Base-by-base conservation (phyloP, 2,888 invertebrate genomes). In the Colletes collaris region DNA sequence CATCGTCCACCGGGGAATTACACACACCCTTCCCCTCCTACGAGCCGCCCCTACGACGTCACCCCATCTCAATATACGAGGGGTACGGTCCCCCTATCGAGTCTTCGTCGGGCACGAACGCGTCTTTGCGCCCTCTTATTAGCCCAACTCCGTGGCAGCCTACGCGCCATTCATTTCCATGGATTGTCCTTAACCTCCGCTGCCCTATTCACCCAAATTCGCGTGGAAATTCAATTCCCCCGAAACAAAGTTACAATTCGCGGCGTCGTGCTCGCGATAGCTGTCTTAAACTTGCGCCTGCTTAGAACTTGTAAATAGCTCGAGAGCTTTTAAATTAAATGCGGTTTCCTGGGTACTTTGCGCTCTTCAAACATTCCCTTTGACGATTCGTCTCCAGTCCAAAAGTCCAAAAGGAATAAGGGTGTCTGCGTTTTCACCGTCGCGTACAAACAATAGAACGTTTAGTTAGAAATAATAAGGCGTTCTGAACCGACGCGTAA, bases 1-100 rank as follows among this genome's bases (percentile, higher is more conserved):
- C 83, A 84, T 76, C 88, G 91, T 91, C 91, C 91, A 90, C 90
- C 90, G 91, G 91, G 91, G 91, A 91, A 91, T 91, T 91, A 90
- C 90, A 89, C 86, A 76, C 76, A 80, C 86, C 86, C 90, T 78
- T 83, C 84, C 82, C 85, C 77, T 83, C 82, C 82, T 77, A 73
- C 73, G 78, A 76, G 53, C 75, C 82, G 49, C 78, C 86, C 87
- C 82, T 84, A 81, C 86, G 84, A 84, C 88, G 83, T 87, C 89
- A 84, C 89, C 88, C 90, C 79, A 88, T 87, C 87, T 89, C 88
- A 80, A 83, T 86, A 82, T 85, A 87, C 79, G 81, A 87, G 86
- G 88, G 85, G 84, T 76, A 83, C 81, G 81, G 79, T 76, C 71
- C 84, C 88, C 88, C 85, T 84, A 81, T 81, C 55, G 55, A 73